Conservation (phyloP, 2,113 vertebrate genomes). For the rabbit (Oryctolagus cuniculus) region DNA sequence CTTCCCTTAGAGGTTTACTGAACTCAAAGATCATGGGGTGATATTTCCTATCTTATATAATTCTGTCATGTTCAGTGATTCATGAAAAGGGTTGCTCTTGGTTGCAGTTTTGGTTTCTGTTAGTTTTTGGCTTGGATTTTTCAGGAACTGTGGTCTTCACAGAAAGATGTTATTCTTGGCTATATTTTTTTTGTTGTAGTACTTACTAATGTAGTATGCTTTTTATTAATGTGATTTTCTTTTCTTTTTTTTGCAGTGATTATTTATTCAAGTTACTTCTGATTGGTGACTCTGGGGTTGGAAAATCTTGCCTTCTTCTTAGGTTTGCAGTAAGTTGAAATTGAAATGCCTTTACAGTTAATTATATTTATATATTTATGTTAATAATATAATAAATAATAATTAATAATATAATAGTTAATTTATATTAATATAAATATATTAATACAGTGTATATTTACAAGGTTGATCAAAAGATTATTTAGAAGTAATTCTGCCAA, state of each 20-base stretch:
- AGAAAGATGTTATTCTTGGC: neutral
- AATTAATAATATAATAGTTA: neutral
- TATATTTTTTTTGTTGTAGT: slow-evolving; percentile 45
- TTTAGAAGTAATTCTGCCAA: slow-evolving; percentile 37
- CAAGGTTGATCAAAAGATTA: slow-evolving; percentile 48
- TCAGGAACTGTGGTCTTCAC: slow-evolving; percentile 36
- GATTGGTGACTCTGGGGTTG: slow-evolving; percentile 98
- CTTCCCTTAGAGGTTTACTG: slow-evolving; percentile 20
- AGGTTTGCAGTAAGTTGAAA: slow-evolving; percentile 97
- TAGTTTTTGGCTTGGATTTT: neutral
- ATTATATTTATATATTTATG: neutral
- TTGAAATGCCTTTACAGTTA: slow-evolving; percentile 61
- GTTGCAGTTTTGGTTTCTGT: slow-evolving; percentile 42
- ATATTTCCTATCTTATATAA: neutral
- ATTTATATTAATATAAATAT: too few species aligned
- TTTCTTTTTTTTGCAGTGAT: slow-evolving; percentile 91
- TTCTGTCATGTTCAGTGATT: slow-evolving; percentile 15
- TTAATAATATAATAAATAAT: neutral
- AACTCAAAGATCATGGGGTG: neutral
- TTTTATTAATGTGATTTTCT: slow-evolving; percentile 69
- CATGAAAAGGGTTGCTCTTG: neutral
- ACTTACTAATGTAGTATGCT: slow-evolving; percentile 4
- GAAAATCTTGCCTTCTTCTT: slow-evolving; percentile 98
- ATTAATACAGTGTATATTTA: slow-evolving; percentile 46
- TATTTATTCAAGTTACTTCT: slow-evolving; percentile 99